These are phyloP conservation scores for Drosophila arizonae DNA, from an alignment of 1,140 invertebrate genomes.

Conservation along the genomic window DNA sequence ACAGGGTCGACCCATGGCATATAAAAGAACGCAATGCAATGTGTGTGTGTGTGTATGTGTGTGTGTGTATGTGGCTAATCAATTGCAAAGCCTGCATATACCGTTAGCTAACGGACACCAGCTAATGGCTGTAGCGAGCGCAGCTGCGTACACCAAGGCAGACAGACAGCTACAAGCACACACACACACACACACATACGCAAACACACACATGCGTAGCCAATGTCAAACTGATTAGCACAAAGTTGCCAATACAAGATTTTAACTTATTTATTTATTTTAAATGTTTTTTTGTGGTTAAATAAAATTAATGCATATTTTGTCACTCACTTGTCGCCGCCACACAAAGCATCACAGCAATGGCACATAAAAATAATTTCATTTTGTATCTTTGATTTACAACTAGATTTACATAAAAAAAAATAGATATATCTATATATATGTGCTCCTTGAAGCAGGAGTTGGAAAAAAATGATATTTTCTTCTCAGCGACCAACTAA, in stretches of 20 bases:
- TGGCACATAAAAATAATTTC: conserved; percentile 77
- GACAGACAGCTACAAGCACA: neutral
- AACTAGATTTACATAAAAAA: conserved; percentile 27
- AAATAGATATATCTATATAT: neutral
- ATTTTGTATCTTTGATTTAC: conserved; percentile 51
- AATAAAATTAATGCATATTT: neutral
- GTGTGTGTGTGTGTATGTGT: neutral
- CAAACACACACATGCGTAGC: conserved; percentile 19
- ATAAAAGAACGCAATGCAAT: conserved; percentile 4
- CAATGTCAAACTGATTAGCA: conserved; percentile 75
- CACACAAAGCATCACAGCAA: conserved; percentile 71
- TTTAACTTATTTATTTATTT: conserved; percentile 3
- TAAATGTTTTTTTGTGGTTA: neutral
- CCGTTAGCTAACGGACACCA: conserved; percentile 4
- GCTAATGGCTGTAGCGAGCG: conserved; percentile 1
- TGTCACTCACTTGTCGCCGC: conserved; percentile 77
- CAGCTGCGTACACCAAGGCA: conserved; percentile 1
- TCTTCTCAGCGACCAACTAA: conserved; percentile 44
- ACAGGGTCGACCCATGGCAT: conserved; percentile 36
- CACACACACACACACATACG: neutral
- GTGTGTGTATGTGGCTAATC: too few species aligned
- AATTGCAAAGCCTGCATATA: conserved; percentile 11
- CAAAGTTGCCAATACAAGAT: conserved; percentile 38
- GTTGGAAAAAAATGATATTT: conserved; percentile 13
- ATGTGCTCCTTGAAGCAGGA: conserved; percentile 13